Evolutionary conservation across 2,888 invertebrate genomes (phyloP), one percentile per base, ranked within the genome.

Genomic region (Masnerella sp.): DNA sequence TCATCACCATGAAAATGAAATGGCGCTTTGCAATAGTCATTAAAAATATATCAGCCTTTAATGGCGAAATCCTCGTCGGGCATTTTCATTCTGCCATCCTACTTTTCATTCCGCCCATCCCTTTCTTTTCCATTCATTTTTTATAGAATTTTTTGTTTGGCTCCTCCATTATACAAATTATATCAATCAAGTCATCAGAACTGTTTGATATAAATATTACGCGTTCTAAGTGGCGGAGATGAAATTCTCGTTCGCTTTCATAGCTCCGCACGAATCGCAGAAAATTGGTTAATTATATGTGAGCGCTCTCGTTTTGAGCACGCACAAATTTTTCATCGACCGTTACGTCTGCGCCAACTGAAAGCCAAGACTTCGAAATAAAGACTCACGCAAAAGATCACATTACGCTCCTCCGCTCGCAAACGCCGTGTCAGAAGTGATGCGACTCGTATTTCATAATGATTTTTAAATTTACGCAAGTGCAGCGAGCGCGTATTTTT

Each of bases 1-100:
- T 71, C 71, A 65, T 71, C 64, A 65, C 62, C 58, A 71, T 71
- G 58, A 71, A 71, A 71, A 65, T 65, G 51, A 62, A 64, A 64
- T 64, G 58, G 43, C 52, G 56, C 51, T 64, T 43, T 52, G 40
- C 71, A 40, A 51, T 45, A 36, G 38, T 28, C 59, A 64, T 71
- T 64, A 64, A 71, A 71, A 64, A 64, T 71, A 64, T 71, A 59
- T 59, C 71, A 71, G 8, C 43, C 17, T 58, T 38, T 54, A 40
- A 69, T 61, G 61, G 59, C 34, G 17, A 64, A 58, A 54, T 25
- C 28, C 40, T 42, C 40, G 7, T 20, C 43, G 25, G 34, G 38
- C n/a, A n/a, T n/a, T 38, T 38, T 17, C 7, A 2, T 34, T 34
- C 4, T 32, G n/a, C n/a, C n/a, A n/a, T n/a, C n/a, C n/a, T n/a